Evolutionary conservation across 1,140 invertebrate species (phyloP), one percentile per base, ranked within the genome.

Genomic region (Bombus waltoni): DNA sequence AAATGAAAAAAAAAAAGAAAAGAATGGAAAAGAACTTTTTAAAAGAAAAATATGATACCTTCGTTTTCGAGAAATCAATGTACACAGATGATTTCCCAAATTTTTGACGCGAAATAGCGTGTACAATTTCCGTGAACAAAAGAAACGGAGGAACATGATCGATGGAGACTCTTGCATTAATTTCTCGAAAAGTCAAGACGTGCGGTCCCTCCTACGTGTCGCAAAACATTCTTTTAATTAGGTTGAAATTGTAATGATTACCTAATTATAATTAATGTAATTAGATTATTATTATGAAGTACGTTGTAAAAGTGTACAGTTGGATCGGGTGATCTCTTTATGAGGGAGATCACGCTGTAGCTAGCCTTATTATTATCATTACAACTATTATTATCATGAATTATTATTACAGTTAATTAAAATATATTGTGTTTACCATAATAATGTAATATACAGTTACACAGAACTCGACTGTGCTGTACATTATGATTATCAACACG

Each of bases 281-380:
- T 92, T 93, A 94, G 91, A 92, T 91, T 92, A 92, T 92, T 85
- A 93, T 93, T 86, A 85, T 87, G 79, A 89, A 86, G 89, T 92
- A 91, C 90, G 91, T 91, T 92, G 93, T 94, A 93, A 92, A 92
- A 93, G 91, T 95, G 94, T 95, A 95, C 93, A 95, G 93, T 92
- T 77, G 83, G 88, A 90, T 88, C 88, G 79, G 53, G 40, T 83
- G 82, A 84, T 93, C 83, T 83, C 80, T 80, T 47, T 75, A 78
- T 74, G 42, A 83, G 66, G 79, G 84, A 83, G 81, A 85, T 88
- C 87, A 85, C 75, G 68, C 72, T 93, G 86, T 94, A 93, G 92
- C 76, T 94, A 94, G 91, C 87, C 83, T 93, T 93, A 93, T 93
- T 91, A 92, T 90, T 90, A 89, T 93, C 89, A 93, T 93, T 91